Percentiles rank a stretch among this genome's conserved stretches.
These are phyloP conservation scores for Trisateles emortualis DNA, from an alignment of 2,888 invertebrate species.

Conservation along the genomic window DNA sequence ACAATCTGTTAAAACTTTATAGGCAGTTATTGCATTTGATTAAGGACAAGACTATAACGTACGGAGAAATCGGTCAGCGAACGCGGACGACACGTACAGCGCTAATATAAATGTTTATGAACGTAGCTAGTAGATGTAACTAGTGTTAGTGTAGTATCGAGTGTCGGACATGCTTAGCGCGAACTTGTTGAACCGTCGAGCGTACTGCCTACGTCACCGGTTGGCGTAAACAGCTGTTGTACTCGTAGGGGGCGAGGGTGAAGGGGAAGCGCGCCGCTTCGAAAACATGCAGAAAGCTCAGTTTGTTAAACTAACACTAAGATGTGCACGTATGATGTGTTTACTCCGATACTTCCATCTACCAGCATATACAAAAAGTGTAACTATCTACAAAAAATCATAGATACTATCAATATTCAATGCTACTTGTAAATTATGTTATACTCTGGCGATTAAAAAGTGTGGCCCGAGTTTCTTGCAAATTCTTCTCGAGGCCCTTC, in stretches of 20 bases:
- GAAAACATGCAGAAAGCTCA: not conserved
- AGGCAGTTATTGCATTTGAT: conserved; percentile 56
- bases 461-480: no score
- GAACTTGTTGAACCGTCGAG: conserved; percentile 37
- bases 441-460: no score
- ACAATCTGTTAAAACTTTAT: conserved; percentile 54
- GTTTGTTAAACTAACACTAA: conserved; percentile 5
- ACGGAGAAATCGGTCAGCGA: conserved; percentile 28
- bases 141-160: not conserved
- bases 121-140: conserved; percentile 5
- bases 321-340: not conserved
- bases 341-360: no score
- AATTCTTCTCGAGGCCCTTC: no score
- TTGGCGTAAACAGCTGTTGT: conserved; percentile 20
- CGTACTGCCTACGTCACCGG: conserved; percentile 5
- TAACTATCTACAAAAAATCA: no score
- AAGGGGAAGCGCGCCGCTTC: conserved; percentile 5
- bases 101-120: conserved; percentile 10
- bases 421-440: no score
- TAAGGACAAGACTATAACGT: conserved; percentile 34
- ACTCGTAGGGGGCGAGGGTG: conserved; percentile 6
- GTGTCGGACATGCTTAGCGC: conserved; percentile 10
- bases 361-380: no score
- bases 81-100: conserved; percentile 5
- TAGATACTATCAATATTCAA: no score